These are phyloP conservation scores for Takifugu ocellatus DNA, from an alignment of 2,797 vertebrate species.

Conservation along the genomic window DNA sequence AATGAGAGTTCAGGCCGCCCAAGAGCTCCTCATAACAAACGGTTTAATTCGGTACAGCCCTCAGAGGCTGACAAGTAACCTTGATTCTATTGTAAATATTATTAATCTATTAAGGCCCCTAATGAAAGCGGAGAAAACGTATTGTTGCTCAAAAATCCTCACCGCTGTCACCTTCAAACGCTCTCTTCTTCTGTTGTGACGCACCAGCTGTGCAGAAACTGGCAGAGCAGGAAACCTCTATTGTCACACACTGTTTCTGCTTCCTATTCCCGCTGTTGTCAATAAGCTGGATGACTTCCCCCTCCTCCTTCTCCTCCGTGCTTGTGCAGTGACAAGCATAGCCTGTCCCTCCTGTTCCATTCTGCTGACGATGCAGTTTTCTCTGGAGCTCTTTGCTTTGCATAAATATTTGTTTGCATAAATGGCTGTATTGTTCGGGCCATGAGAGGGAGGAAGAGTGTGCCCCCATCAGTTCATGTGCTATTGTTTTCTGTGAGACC, in stretches of 20 bases:
- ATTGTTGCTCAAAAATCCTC: neutral
- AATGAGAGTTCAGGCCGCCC: neutral
- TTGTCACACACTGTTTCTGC: constrained; percentile 44
- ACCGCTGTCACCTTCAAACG: neutral
- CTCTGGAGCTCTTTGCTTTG: constrained; percentile 54
- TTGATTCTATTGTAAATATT: neutral
- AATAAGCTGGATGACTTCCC: constrained; percentile 52
- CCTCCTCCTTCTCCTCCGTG: constrained; percentile 37
- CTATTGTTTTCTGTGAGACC: constrained; percentile 60
- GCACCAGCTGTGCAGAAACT: constrained; percentile 37
- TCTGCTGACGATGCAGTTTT: constrained; percentile 45
- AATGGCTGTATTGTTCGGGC: constrained; percentile 62
- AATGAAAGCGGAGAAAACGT: neutral
- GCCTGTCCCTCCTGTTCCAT: constrained; percentile 23
- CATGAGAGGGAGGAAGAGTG: constrained; percentile 23
- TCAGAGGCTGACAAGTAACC: neutral
- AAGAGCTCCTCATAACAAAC: neutral
- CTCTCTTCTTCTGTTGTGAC: neutral
- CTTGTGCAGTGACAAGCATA: constrained; percentile 43
- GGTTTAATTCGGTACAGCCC: too few relatives aligned
- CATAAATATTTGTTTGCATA: constrained; percentile 67
- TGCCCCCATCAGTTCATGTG: constrained; percentile 23
- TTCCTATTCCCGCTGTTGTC: constrained; percentile 58
- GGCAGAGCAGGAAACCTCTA: constrained; percentile 52
- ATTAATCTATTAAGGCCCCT: neutral